These are phyloP conservation scores for Charanyca ferruginea DNA, from an alignment of 2,888 invertebrate species.

Conservation along the genomic window DNA sequence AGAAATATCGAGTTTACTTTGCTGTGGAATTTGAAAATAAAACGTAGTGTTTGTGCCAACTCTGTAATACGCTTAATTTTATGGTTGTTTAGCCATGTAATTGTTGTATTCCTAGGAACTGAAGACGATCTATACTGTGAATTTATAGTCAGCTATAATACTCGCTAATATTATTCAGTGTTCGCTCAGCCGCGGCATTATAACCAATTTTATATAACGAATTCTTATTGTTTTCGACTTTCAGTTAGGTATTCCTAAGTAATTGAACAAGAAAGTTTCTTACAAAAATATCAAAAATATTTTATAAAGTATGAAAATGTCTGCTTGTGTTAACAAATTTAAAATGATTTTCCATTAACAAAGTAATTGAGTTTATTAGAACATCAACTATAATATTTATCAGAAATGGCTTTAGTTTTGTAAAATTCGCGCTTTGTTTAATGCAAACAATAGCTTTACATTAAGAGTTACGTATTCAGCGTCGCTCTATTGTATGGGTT, in stretches of 20 bases:
- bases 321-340: neutral
- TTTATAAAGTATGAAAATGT: constrained; percentile 18
- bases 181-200: constrained; percentile 23
- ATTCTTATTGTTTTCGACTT: constrained; percentile 5
- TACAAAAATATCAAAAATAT: neutral
- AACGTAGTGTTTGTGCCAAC: constrained; percentile 61
- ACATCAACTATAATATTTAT: neutral
- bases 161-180: constrained; percentile 38
- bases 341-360: neutral
- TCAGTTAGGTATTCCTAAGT: constrained; percentile 5
- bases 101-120: constrained; percentile 67
- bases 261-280: constrained; percentile 2
- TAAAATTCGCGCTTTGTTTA: constrained; percentile 38
- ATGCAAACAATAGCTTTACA: constrained; percentile 38
- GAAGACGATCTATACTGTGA: constrained; percentile 49
- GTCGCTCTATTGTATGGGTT: constrained; percentile 56
- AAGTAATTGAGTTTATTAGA: neutral
- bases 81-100: constrained; percentile 68
- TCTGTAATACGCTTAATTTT: constrained; percentile 64
- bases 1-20: constrained; percentile 32
- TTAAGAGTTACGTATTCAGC: constrained; percentile 38
- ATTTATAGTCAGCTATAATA: constrained; percentile 25
- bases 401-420: constrained; percentile 11
- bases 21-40: constrained; percentile 56
- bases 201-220: constrained; percentile 12